These are phyloP conservation scores for Eristalinus sepulchralis DNA, from an alignment of 2,888 invertebrate genomes.

Conservation along the genomic window DNA sequence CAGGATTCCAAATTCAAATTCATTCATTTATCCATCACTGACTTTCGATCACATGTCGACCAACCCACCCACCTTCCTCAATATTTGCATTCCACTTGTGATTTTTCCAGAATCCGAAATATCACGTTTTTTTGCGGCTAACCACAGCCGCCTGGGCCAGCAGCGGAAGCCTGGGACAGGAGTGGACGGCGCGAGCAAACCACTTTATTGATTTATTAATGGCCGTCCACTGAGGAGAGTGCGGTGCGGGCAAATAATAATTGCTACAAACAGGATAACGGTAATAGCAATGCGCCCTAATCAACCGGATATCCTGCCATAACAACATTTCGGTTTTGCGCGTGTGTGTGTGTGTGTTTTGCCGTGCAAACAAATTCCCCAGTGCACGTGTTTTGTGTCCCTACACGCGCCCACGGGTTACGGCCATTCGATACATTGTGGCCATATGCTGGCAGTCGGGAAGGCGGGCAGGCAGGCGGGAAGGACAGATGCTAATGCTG, in stretches of 20 bases:
- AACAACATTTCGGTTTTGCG: conserved; percentile 24
- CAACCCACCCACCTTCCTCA: background rate
- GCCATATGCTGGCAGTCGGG: conserved; percentile 5
- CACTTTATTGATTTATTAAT: conserved; percentile 22
- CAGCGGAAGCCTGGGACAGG: background rate
- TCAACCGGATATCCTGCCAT: conserved; percentile 35
- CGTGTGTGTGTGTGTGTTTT: background rate
- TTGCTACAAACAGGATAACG: background rate
- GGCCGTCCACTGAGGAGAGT: background rate
- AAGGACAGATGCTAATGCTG: background rate
- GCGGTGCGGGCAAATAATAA: conserved; percentile 15
- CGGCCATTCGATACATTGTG: background rate
- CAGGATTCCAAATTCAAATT: conserved; percentile 28
- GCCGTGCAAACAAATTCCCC: background rate
- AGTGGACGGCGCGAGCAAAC: background rate
- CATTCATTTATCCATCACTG: conserved; percentile 19
- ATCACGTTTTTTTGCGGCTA: background rate
- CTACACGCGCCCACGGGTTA: background rate
- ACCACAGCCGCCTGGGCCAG: background rate
- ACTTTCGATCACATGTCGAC: background rate
- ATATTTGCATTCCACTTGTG: background rate
- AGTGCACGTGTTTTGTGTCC: background rate
- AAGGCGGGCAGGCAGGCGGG: background rate
- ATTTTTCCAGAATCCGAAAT: background rate
- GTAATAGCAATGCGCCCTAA: conserved; percentile 20